Evolutionary conservation across 2,113 vertebrate species (phyloP).

Genomic region (Onychostoma macrolepis): DNA sequence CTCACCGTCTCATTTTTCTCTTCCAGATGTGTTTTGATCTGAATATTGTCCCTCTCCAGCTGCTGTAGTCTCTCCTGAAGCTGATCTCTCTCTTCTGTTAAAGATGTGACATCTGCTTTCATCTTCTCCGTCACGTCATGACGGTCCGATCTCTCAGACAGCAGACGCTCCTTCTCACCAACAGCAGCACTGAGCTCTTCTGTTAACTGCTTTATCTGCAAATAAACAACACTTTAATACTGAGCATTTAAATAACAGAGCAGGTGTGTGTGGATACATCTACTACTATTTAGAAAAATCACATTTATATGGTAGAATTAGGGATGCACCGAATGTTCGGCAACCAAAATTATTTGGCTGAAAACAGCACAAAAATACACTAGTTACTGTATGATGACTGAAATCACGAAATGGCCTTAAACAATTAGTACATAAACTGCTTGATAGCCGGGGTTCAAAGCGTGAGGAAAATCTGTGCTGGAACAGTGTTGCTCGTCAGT

Average conservation of each 20-base stretch:
- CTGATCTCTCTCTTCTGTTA: constrained; percentile 63
- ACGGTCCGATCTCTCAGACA: constrained; percentile 27
- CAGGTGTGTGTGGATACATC: background rate
- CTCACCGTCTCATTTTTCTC: constrained; percentile 51
- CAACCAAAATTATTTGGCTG: too few relatives aligned
- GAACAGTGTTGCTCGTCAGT: too few relatives aligned
- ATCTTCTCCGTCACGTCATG: constrained; percentile 43
- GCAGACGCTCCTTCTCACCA: constrained; percentile 51
- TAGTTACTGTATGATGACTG: too few relatives aligned
- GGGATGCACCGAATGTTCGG: too few relatives aligned
- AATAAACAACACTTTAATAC: background rate
- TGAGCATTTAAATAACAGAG: background rate
- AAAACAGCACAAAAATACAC: too few relatives aligned
- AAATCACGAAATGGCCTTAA: too few relatives aligned
- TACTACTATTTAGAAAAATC: too few relatives aligned
- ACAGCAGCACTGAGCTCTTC: constrained; percentile 55
- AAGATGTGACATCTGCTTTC: constrained; percentile 31
- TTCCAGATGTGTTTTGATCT: constrained; percentile 44
- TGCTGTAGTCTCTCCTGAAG: constrained; percentile 49
- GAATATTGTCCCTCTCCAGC: constrained; percentile 42
- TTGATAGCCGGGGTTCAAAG: too few relatives aligned
- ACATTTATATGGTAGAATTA: too few relatives aligned
- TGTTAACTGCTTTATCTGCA: constrained; percentile 46
- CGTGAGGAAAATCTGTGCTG: too few relatives aligned
- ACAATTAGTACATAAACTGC: too few relatives aligned